These are phyloP conservation scores for Meloidogyne exigua DNA, from an alignment of 1,140 invertebrate species.

Conservation along the genomic window DNA sequence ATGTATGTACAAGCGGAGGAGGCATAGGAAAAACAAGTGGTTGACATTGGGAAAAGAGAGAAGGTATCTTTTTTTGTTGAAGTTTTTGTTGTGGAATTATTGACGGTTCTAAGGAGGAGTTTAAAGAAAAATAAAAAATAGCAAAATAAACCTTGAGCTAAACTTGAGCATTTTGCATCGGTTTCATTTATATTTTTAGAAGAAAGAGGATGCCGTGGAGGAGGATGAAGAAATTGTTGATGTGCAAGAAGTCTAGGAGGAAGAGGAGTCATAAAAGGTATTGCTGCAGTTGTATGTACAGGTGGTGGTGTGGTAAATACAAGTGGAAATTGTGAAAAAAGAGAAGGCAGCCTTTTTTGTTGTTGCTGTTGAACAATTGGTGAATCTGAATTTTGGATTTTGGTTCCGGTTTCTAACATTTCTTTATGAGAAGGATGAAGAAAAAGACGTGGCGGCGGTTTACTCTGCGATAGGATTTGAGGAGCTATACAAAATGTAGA, in stretches of 20 bases:
- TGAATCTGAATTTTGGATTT: neutral
- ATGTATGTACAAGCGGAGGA: neutral
- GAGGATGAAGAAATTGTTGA: neutral
- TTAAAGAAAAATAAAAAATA: neutral
- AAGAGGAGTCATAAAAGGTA: neutral
- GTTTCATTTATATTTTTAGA: neutral
- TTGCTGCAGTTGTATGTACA: neutral
- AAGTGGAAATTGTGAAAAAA: neutral
- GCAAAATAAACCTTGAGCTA: neutral
- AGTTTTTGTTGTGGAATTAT: neutral
- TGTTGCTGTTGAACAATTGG: neutral
- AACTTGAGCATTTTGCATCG: neutral
- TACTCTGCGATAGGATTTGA: neutral
- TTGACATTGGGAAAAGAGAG: neutral
- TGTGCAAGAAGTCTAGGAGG: neutral
- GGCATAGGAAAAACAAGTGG: neutral
- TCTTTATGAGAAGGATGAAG: neutral
- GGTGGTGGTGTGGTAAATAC: constrained; percentile 4
- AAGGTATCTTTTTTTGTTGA: neutral
- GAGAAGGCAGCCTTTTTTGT: neutral
- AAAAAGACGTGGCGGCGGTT: neutral
- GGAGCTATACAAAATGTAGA: neutral
- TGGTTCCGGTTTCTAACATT: neutral
- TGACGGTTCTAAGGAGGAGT: neutral
- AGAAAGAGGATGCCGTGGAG: neutral